Evolutionary conservation across 2,888 invertebrate genomes (phyloP).

Genomic region (Tiphia femorata): DNA sequence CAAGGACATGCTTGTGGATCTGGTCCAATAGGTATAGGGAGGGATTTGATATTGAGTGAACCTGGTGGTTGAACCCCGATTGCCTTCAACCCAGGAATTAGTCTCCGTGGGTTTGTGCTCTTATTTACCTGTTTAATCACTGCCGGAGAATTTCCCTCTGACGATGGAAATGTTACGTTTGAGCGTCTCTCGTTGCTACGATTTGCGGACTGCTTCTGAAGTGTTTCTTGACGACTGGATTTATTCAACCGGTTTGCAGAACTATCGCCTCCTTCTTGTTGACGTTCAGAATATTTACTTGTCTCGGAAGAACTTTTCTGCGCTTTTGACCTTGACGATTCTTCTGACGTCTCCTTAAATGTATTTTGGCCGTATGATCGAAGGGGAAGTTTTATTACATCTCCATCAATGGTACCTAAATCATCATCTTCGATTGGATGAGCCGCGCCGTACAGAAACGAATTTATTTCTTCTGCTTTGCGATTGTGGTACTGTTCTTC

Average conservation of each 20-base stretch:
- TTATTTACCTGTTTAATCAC: constrained; percentile 43
- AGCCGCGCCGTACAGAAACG: constrained; percentile 5
- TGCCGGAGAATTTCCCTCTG: too few relatives aligned
- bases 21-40: constrained; percentile 74
- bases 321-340: too few relatives aligned
- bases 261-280: too few relatives aligned
- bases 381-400: not conserved
- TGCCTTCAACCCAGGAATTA: constrained; percentile 54
- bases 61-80: constrained; percentile 70
- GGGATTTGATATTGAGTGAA: constrained; percentile 71
- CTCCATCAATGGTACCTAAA: not conserved
- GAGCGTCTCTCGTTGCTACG: constrained; percentile 3
- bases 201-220: not conserved
- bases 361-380: not conserved
- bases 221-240: not conserved
- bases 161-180: too few relatives aligned
- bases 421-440: not conserved
- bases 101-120: constrained; percentile 20
- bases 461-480: constrained; percentile 33
- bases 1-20: constrained; percentile 76
- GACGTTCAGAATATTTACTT: not conserved
- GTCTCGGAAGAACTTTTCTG: too few relatives aligned
- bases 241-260: not conserved
- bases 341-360: too few relatives aligned
- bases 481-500: not conserved